Conservation (phyloP, 1,140 invertebrate species). For the Dryas iulia region DNA sequence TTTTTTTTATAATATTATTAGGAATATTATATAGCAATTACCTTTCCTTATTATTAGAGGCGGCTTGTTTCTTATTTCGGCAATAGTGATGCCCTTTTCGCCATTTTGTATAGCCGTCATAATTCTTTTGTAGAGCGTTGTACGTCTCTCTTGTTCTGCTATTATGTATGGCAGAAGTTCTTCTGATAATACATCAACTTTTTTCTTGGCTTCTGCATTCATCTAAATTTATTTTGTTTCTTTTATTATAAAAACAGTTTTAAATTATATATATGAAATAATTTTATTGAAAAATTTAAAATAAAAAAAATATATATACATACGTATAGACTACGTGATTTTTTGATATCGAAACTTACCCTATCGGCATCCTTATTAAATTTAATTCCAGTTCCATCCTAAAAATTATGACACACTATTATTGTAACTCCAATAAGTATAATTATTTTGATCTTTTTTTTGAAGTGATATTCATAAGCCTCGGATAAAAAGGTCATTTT, state of each 20-base stretch:
- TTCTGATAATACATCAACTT: conserved; percentile 67
- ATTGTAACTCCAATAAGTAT: too few relatives aligned
- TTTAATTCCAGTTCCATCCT: conserved; percentile 71
- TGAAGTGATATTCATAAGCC: too few relatives aligned
- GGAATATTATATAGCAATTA: conserved; percentile 34
- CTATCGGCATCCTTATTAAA: conserved; percentile 71
- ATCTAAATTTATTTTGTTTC: conserved; percentile 47
- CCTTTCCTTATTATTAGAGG: conserved; percentile 65
- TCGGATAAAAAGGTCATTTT: too few relatives aligned
- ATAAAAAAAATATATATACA: too few relatives aligned
- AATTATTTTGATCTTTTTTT: too few relatives aligned
- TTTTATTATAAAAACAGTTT: too few relatives aligned
- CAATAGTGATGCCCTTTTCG: conserved; percentile 66
- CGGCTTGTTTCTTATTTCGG: conserved; percentile 61
- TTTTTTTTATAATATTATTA: too few relatives aligned
- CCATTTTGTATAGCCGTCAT: conserved; percentile 72
- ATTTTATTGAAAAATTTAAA: too few relatives aligned
- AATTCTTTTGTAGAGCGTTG: conserved; percentile 60
- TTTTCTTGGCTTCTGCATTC: conserved; percentile 71
- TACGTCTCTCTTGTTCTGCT: conserved; percentile 63
- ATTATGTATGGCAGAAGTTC: conserved; percentile 69
- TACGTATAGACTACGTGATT: background rate
- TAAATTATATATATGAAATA: too few relatives aligned
- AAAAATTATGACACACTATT: conserved; percentile 21
- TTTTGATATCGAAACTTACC: conserved; percentile 48